These are phyloP conservation scores for Anguilla obscura DNA, from an alignment of 2,797 vertebrate genomes.

Conservation along the genomic window DNA sequence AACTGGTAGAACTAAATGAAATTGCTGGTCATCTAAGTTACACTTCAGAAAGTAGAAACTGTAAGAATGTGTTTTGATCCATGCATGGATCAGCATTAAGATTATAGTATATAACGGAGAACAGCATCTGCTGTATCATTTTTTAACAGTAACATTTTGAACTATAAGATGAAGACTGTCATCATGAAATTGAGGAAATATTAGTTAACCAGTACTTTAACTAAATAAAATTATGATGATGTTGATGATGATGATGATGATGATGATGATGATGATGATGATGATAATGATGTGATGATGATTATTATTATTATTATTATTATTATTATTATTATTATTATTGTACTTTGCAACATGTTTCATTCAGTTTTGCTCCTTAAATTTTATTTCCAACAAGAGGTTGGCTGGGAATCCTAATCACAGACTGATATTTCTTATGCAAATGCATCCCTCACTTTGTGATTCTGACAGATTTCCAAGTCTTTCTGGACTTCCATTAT, in stretches of 20 bases:
- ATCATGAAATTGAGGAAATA: not conserved
- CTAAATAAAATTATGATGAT: not conserved
- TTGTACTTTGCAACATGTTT: not conserved
- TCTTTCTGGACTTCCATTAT: not conserved
- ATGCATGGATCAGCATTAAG: not conserved
- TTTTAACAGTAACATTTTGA: not conserved
- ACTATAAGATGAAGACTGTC: not conserved
- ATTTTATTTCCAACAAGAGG: not conserved
- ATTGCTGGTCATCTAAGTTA: not conserved
- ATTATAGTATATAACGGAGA: not conserved
- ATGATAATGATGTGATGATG: not conserved
- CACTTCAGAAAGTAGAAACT: not conserved
- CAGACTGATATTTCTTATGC: not conserved
- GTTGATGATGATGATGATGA: too few species aligned
- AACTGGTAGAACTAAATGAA: not conserved
- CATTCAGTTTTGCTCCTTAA: not conserved
- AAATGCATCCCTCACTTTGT: not conserved
- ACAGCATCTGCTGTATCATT: not conserved
- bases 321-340: not conserved
- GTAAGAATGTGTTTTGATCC: not conserved
- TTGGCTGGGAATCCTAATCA: not conserved
- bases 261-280: too few species aligned
- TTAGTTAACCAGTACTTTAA: not conserved
- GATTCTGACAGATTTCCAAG: not conserved
- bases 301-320: not conserved